Percentiles rank a stretch among this genome's conserved stretches.
These are phyloP conservation scores for Galemys pyrenaicus DNA, from an alignment of 2,113 vertebrate species.

Conservation along the genomic window DNA sequence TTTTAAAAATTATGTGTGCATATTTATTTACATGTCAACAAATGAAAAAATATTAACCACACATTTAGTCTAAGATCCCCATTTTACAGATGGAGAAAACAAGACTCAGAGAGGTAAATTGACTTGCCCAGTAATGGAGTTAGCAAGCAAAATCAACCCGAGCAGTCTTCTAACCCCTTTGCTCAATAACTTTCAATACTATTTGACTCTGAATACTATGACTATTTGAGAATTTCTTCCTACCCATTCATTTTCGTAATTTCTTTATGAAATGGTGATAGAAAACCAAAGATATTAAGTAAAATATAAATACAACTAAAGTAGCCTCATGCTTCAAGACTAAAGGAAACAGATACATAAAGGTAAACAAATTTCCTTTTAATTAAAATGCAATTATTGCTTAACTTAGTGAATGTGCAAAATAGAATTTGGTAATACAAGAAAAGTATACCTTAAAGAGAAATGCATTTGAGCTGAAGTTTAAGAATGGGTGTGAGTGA, in stretches of 20 bases:
- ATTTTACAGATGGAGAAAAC: not conserved
- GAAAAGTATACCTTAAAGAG: not conserved
- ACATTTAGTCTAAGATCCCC: not conserved
- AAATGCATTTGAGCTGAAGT: not conserved
- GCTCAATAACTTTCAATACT: not conserved
- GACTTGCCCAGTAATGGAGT: not conserved
- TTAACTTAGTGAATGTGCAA: not conserved
- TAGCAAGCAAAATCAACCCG: not conserved
- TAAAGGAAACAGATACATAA: not conserved
- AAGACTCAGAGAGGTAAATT: constrained; percentile 16
- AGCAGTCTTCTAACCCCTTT: not conserved
- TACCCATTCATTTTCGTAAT: not conserved
- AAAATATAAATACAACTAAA: constrained; percentile 6
- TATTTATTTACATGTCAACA: not conserved
- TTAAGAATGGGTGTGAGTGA: not conserved
- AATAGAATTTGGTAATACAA: not conserved
- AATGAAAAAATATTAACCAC: constrained; percentile 47
- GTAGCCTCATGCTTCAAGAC: not conserved
- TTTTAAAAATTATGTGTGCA: not conserved
- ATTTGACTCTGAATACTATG: not conserved
- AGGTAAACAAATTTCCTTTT: not conserved
- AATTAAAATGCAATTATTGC: not conserved
- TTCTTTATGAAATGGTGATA: not conserved
- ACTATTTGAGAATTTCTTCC: not conserved
- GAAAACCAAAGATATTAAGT: not conserved